Evolutionary conservation across 2,113 vertebrate genomes (phyloP).

Genomic region (Xenopus borealis): DNA sequence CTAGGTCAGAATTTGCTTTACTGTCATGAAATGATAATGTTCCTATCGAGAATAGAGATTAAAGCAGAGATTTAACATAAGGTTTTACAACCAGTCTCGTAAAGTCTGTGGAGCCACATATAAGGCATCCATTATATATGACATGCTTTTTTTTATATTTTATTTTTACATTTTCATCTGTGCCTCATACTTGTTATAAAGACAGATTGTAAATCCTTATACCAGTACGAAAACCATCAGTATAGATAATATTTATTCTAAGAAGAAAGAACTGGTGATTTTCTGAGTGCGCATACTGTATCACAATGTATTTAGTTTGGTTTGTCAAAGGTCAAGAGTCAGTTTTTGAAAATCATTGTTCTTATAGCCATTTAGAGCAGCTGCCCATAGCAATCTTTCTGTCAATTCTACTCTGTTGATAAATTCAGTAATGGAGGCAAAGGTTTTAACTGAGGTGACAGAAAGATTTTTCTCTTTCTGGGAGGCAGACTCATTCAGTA

Average conservation of each 20-base stretch:
- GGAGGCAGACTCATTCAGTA: not conserved
- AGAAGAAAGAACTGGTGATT: constrained; percentile 43
- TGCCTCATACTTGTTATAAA: too few relatives aligned
- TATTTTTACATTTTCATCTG: not conserved
- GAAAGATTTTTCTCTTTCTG: constrained; percentile 19
- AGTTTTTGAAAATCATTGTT: constrained; percentile 47
- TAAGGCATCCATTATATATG: constrained; percentile 9
- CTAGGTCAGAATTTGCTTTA: constrained; percentile 38
- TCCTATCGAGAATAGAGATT: constrained; percentile 27
- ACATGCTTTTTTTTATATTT: not conserved
- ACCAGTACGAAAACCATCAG: constrained; percentile 8
- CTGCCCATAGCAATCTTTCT: constrained; percentile 47
- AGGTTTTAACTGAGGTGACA: constrained; percentile 38
- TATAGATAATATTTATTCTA: constrained; percentile 40
- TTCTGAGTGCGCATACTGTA: constrained; percentile 25
- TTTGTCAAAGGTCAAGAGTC: constrained; percentile 52
- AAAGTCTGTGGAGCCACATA: constrained; percentile 2
- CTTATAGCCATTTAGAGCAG: constrained; percentile 49
- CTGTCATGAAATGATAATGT: constrained; percentile 18
- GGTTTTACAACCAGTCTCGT: constrained; percentile 16
- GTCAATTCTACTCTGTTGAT: constrained; percentile 45
- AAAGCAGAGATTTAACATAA: constrained; percentile 24
- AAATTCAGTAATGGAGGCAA: constrained; percentile 30
- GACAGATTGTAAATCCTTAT: not conserved
- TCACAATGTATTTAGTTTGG: constrained; percentile 44